Evolutionary conservation across 1,140 invertebrate species (phyloP), one percentile per base, ranked within the genome.

Genomic region (Tetragnatha versicolor): DNA sequence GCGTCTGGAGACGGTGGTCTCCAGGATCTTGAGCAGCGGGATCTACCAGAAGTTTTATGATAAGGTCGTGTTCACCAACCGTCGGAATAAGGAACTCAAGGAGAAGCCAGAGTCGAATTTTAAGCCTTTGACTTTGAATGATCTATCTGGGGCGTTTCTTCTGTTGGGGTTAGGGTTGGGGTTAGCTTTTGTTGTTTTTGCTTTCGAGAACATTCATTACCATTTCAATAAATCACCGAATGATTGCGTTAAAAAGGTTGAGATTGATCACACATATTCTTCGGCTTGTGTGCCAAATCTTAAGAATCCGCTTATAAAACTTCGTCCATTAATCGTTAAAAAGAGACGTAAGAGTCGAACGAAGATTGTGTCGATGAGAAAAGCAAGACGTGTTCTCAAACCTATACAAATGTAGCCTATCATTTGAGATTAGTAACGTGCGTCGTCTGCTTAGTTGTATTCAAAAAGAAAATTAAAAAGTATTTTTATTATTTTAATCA

Each of bases 141-240:
- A 70, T 53, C n/a, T 70, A 1, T 33, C 25, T 17, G 68, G 49
- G 25, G 68, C 31, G 3, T 70, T 70, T 39, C 9, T 35, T 5
- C n/a, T 70, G 14, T 9, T 53, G 0, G 17, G 45, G 2, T 9
- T 27, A 4, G 68, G 68, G 37, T 55, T 27, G 4, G 0, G 29
- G 20, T 33, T 49, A 1, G 42, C 60, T 3, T 42, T 63, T 14
- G 20, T 63, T n/a, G 12, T 2, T n/a, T 6, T 58, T n/a, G 6
- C 35, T 58, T 58, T 58, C 35, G 55, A 58, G 20, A 33, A n/a
- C 31, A 22, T 20, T 33, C 39, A 42, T 0, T 17, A 42, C 7
- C 17, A 10, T 17, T 17, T 7, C 39, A 42, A 17, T 17, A 42
- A 42, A 42, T 42, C 7, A 10, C 1, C 7, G 7, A 42, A 7